These are phyloP conservation scores for Chaetogeoica ovagalla DNA, from an alignment of 2,888 invertebrate genomes.

Conservation along the genomic window DNA sequence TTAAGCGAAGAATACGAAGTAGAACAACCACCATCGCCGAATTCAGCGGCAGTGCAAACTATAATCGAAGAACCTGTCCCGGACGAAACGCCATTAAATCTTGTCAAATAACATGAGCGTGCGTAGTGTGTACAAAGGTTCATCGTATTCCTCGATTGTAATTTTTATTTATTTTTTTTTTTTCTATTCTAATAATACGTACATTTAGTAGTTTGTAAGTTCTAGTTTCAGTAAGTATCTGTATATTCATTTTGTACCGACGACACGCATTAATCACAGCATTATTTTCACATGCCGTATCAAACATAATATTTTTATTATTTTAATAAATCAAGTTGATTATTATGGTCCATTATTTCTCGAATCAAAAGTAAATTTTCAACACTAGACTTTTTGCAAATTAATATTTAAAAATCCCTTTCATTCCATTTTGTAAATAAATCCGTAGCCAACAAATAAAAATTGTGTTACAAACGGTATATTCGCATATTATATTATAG, in stretches of 20 bases:
- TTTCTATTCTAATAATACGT: conserved; percentile 37
- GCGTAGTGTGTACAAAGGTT: conserved; percentile 2
- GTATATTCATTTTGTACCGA: conserved; percentile 12
- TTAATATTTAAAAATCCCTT: conserved; percentile 3
- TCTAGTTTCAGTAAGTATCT: conserved; percentile 20
- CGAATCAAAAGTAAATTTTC: conserved; percentile 11
- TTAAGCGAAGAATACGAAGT: conserved; percentile 39
- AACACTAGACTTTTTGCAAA: neutral
- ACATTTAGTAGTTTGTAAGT: conserved; percentile 24
- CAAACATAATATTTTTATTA: conserved; percentile 2
- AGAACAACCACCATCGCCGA: conserved; percentile 46
- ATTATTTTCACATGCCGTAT: conserved; percentile 7
- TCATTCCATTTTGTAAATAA: conserved; percentile 15
- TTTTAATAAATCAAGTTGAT: conserved; percentile 9
- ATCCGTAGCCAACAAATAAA: neutral
- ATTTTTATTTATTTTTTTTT: neutral
- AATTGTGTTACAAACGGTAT: neutral
- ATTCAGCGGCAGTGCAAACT: conserved; percentile 45
- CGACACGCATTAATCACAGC: neutral
- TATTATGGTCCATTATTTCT: conserved; percentile 1
- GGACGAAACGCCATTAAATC: conserved; percentile 50
- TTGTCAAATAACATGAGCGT: conserved; percentile 35
- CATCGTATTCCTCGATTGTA: conserved; percentile 31
- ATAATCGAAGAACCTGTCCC: conserved; percentile 48
- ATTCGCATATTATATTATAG: neutral